Evolutionary conservation across 92 coral and sea anemone species (phyloP).

Genomic region (Porites rus): DNA sequence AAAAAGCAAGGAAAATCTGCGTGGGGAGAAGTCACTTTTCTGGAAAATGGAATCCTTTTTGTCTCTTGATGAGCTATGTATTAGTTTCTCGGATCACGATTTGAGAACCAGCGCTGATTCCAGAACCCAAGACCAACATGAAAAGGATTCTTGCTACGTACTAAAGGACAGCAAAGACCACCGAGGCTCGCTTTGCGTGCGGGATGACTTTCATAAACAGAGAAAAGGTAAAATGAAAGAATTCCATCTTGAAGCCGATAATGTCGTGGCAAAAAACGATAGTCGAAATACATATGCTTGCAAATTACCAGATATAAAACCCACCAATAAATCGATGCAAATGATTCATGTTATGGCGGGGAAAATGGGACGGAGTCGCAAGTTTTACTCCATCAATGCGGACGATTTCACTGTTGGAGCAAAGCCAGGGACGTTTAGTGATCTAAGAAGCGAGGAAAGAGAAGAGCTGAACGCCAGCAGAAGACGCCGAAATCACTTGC

Average conservation of each 20-base stretch:
- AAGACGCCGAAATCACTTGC: neutral
- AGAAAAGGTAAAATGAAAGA: neutral
- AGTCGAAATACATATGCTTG: neutral
- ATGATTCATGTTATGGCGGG: neutral
- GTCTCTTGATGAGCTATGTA: conserved; percentile 25
- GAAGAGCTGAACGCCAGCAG: neutral
- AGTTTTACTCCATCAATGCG: conserved; percentile 11
- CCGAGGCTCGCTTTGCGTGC: neutral
- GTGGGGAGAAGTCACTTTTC: neutral
- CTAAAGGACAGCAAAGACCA: neutral
- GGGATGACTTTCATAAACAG: neutral
- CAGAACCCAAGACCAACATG: neutral
- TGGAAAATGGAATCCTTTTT: conserved; percentile 7
- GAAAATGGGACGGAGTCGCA: neutral
- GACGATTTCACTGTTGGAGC: conserved; percentile 1
- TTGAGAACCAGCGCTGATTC: no score
- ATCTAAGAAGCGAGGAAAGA: neutral
- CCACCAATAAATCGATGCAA: neutral
- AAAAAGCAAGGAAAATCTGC: neutral
- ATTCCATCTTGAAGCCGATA: neutral
- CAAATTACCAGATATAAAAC: conserved; percentile 22
- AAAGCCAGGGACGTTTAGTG: neutral
- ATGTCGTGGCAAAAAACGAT: neutral
- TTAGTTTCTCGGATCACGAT: conserved; percentile 19
- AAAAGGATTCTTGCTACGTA: neutral